Base-by-base conservation (phyloP, 1,140 invertebrate species). In the Popillia japonica region DNA sequence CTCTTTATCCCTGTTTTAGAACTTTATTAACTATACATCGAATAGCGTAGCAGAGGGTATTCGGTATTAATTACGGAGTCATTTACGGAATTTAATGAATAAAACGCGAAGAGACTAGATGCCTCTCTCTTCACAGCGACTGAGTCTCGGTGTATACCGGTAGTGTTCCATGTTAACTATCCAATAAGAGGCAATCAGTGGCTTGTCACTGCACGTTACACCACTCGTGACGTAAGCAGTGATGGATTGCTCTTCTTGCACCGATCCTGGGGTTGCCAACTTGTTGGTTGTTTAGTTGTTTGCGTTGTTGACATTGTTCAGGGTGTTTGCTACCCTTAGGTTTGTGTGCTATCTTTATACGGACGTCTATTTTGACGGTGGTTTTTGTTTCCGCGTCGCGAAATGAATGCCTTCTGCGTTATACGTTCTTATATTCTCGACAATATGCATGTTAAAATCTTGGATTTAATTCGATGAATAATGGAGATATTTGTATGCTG, bases 181-280 rank as follows among this genome's bases (percentile, higher is more conserved):
- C 83, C 81, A 84, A 84, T 85, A 85, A 85, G 82, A 85, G 82
- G 83, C 84, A 85, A 85, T 85, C 84, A 85, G 82, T 84, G 84
- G 82, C 81, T 83, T 85, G 84, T 85, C 84, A 85, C 81, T 81
- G 82, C 77, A 81, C 82, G 83, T 84, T 84, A 83, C 82, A 81
- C 81, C 82, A 82, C 79, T 76, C 77, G 81, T 83, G 82, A 82
- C 84, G 83, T 81, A 80, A 82, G 79, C 76, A 80, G 83, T 85
- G 84, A 85, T 85, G 82, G 83, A 85, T 85, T 81, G 79, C 84
- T 81, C 79, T 83, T 84, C 82, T 84, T 83, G 80, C 78, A 78
- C 72, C 40, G 34, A 74, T 74, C 44, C 72, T 74, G 64, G 22
- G 20, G 78, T 76, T 72, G 80, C 79, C 83, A 84, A 84, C 83